These are phyloP conservation scores for Biston betularia DNA, from an alignment of 2,888 invertebrate genomes.

Conservation along the genomic window DNA sequence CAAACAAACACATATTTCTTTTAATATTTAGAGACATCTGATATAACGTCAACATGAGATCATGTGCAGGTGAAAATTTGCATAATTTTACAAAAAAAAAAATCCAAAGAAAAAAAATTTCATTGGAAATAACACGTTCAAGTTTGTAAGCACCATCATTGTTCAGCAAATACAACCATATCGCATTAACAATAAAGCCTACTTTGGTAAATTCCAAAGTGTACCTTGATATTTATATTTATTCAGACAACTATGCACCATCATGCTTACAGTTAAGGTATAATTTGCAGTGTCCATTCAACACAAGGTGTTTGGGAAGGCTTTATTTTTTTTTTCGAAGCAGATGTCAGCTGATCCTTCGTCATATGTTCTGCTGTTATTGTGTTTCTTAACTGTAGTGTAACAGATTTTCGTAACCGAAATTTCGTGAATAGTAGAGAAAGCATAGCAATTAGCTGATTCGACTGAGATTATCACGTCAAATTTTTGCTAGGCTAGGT, in stretches of 20 bases:
- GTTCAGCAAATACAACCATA: conserved; percentile 4
- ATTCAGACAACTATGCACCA: background rate
- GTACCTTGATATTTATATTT: background rate
- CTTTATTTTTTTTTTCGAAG: conserved; percentile 54
- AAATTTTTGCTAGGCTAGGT: too few relatives aligned
- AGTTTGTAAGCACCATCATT: conserved; percentile 15
- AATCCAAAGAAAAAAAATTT: too few relatives aligned
- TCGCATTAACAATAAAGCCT: background rate
- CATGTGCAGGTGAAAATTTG: conserved; percentile 29
- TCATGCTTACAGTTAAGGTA: background rate
- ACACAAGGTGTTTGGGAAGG: conserved; percentile 48
- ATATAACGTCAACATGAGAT: conserved; percentile 8
- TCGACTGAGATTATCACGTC: too few relatives aligned
- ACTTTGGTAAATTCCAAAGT: background rate
- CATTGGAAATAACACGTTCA: conserved; percentile 4
- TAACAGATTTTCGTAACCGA: conserved; percentile 72
- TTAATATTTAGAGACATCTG: background rate
- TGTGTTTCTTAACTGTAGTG: conserved; percentile 67
- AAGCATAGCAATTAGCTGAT: background rate
- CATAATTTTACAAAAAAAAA: conserved; percentile 28
- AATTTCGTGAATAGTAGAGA: conserved; percentile 46
- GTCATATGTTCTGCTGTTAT: conserved; percentile 65
- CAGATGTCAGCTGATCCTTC: conserved; percentile 75
- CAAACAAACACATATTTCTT: background rate
- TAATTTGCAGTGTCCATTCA: conserved; percentile 4